phyloP scores from a whole-genome alignment of 2,888 invertebrate genomes.

The Steinernema carpocapsae region DNA sequence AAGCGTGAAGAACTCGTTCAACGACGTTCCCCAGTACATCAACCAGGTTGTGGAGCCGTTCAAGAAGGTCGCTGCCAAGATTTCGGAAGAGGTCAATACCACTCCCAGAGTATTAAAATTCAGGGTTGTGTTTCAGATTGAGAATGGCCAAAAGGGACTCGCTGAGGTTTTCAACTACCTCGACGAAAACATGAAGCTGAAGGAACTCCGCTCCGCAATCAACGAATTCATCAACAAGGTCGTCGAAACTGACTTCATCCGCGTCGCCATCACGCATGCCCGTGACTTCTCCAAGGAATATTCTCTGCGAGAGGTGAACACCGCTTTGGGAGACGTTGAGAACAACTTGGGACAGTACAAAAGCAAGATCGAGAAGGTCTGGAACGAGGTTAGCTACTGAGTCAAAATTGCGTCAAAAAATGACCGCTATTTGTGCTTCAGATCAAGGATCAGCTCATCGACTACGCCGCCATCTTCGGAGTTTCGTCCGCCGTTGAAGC shows the following conservation, averaged over 20 bases:
- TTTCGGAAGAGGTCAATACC: neutral
- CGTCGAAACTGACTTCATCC: slow-evolving; percentile 14
- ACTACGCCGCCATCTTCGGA: slow-evolving; percentile 25
- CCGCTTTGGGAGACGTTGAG: slow-evolving; percentile 18
- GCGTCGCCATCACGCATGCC: slow-evolving; percentile 10
- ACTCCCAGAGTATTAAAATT: neutral
- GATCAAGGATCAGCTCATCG: slow-evolving; percentile 30
- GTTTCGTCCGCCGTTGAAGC: slow-evolving; percentile 32
- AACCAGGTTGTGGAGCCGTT: slow-evolving; percentile 16
- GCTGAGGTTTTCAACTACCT: slow-evolving; percentile 18
- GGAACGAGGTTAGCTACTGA: too few relatives aligned
- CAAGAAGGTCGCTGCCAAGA: neutral
- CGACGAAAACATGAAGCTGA: slow-evolving; percentile 30
- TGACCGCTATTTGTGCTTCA: too few relatives aligned
- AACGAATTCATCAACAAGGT: slow-evolving; percentile 20
- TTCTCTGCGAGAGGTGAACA: slow-evolving; percentile 6
- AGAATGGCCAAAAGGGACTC: slow-evolving; percentile 22
- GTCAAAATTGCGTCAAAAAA: too few relatives aligned
- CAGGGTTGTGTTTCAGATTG: neutral
- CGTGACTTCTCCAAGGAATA: slow-evolving; percentile 28
- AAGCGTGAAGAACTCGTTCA: neutral
- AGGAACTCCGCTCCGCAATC: slow-evolving; percentile 21
- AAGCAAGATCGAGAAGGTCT: slow-evolving; percentile 25
- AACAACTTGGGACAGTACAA: slow-evolving; percentile 6
- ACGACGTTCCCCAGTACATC: slow-evolving; percentile 25